Base-by-base conservation (phyloP, 2,113 vertebrate genomes). In the Haemorhous mexicanus region DNA sequence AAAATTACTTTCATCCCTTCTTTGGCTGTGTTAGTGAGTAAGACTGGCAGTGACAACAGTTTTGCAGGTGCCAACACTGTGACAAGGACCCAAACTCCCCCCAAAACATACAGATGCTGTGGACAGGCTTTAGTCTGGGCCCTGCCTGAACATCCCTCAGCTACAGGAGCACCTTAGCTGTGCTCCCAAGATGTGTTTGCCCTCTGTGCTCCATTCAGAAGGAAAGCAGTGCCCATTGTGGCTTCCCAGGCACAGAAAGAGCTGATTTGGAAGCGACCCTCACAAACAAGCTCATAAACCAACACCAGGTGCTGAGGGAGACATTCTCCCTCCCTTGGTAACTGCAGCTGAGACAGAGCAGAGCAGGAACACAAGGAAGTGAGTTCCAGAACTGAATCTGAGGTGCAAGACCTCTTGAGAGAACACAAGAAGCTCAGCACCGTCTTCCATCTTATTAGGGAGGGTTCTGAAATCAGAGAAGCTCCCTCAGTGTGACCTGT, bases 101-200 rank as follows among this genome's bases (percentile, higher is more conserved):
- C 35, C 5, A 11, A 59, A 81, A 44, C 43, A 43, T 2, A 11
- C 0, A 24, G 11, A 30, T 1, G 35, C 2, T 28, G 39, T 13
- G 46, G 37, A 12, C 43, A 53, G 58, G 44, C 63, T 77, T 47
- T 30, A 21, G 11, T 2, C 66, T 15, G 24, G 11, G 8, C 67
- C 44, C 62, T 35, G 33, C 19, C 33, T 75, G 66, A 80, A 41
- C 14, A 63, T 7, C 30, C n/a, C 70, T 79, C 39, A 59, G 43
- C 56, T 74, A 30, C 85, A 78, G 61, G 32, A 78, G 55, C 18
- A 30, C 33, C 12, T 59, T 9, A 76, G 35, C 76, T 56, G 63
- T 3, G 1, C 66, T 74, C 46, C 17, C 28, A n/a, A 79, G 16
- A 73, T 0, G 0, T 41, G 41, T 43, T 41, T 53, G 46, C 44